Evolutionary conservation across 2,888 invertebrate genomes (phyloP).

Genomic region (Craniophora ligustri): DNA sequence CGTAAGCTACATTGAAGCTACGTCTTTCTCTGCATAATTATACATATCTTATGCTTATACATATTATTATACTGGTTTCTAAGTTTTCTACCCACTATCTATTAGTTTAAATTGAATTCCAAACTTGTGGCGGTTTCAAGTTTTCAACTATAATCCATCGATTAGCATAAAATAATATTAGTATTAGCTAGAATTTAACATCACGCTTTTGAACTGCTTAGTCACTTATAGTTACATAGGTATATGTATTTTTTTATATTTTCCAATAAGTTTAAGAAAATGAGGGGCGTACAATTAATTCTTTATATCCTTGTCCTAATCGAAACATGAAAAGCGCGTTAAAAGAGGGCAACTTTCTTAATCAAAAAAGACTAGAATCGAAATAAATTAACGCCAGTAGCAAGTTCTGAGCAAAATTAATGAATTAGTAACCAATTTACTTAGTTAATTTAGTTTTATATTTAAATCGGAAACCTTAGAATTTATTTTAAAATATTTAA

Average conservation of each 20-base stretch:
- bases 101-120: slow-evolving; percentile 2
- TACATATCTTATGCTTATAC: slow-evolving; percentile 12
- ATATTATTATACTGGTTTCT: slow-evolving; percentile 9
- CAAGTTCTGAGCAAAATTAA: slow-evolving; percentile 48
- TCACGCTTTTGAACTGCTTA: too few species aligned
- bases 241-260: too few species aligned
- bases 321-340: slow-evolving; percentile 16
- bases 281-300: slow-evolving; percentile 17
- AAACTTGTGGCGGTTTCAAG: slow-evolving; percentile 9
- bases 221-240: slow-evolving; percentile 10
- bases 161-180: slow-evolving; percentile 17
- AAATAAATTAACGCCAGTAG: slow-evolving; percentile 57
- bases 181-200: neutral
- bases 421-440: slow-evolving; percentile 26
- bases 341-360: slow-evolving; percentile 50
- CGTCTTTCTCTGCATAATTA: neutral
- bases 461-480: too few species aligned
- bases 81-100: neutral
- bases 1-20: slow-evolving; percentile 8
- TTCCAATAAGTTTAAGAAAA: slow-evolving; percentile 24
- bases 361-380: slow-evolving; percentile 50
- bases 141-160: slow-evolving; percentile 15
- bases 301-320: slow-evolving; percentile 19
- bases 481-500: too few species aligned
- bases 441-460: too few species aligned